Conservation (phyloP, 2,888 invertebrate species). For the Pristionchus maxplancki region DNA sequence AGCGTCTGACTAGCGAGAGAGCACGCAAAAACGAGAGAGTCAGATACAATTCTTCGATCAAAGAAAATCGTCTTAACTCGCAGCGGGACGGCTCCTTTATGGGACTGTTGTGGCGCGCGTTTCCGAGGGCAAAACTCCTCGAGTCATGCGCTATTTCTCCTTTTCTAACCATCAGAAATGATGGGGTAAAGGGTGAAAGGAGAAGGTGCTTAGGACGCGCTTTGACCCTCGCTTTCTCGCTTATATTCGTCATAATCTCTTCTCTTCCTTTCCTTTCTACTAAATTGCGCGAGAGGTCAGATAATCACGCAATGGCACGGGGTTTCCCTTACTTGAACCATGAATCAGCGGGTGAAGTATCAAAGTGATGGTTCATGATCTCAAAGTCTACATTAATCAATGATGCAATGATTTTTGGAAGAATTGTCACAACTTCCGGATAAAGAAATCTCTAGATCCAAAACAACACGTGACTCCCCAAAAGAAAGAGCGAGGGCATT, state of each 20-base stretch:
- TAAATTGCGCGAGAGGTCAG: neutral
- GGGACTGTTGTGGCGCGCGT: neutral
- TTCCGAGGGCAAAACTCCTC: neutral
- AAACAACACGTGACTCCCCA: neutral
- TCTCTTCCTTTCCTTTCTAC: neutral
- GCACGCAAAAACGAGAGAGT: too few species aligned
- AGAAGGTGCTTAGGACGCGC: neutral
- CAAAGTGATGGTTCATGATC: too few species aligned
- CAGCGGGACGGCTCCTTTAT: neutral
- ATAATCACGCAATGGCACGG: neutral
- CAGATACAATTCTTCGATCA: too few species aligned
- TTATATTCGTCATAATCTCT: slow-evolving; percentile 25
- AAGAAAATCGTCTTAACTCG: neutral
- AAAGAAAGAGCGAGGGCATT: neutral
- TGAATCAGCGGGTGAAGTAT: too few species aligned
- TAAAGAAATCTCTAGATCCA: neutral
- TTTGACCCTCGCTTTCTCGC: neutral
- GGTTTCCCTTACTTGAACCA: neutral
- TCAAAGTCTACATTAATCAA: too few species aligned
- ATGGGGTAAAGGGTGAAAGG: neutral
- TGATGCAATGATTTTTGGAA: neutral
- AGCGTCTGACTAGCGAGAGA: too few species aligned
- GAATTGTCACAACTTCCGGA: too few species aligned
- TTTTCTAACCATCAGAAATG: neutral
- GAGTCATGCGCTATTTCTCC: neutral